These are phyloP conservation scores for Prosapia bicincta DNA, from an alignment of 2,888 invertebrate genomes.

Conservation along the genomic window DNA sequence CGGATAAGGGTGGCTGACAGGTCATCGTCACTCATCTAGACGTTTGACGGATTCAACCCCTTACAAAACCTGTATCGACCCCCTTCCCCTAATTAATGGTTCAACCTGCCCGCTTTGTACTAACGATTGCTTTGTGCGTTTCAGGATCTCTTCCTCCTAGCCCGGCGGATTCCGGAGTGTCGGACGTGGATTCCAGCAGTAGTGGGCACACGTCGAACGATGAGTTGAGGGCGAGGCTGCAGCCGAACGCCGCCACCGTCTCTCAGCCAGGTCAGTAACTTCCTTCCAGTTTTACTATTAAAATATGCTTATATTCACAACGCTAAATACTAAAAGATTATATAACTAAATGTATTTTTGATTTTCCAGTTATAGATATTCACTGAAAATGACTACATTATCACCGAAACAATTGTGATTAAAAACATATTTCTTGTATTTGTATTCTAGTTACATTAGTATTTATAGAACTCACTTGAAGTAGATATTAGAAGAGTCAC, in stretches of 20 bases:
- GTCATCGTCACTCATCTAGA: background rate
- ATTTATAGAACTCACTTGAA: too few relatives aligned
- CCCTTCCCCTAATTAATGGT: background rate
- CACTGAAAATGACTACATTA: too few relatives aligned
- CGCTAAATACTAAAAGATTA: too few relatives aligned
- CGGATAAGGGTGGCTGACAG: background rate
- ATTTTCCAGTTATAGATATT: too few relatives aligned
- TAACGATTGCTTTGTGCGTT: conserved; percentile 14
- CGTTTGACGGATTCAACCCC: background rate
- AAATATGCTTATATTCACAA: too few relatives aligned
- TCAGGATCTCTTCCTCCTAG: conserved; percentile 94
- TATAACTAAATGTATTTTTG: too few relatives aligned
- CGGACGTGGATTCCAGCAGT: conserved; percentile 93
- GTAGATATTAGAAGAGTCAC: too few relatives aligned
- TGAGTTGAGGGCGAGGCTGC: conserved; percentile 83
- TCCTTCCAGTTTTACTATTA: too few relatives aligned
- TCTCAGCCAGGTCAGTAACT: conserved; percentile 27
- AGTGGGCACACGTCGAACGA: conserved; percentile 60
- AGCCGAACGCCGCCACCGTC: conserved; percentile 50
- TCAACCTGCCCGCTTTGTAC: background rate
- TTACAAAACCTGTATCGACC: background rate
- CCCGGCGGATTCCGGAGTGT: conserved; percentile 96
- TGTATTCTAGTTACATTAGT: too few relatives aligned
- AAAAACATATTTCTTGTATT: too few relatives aligned
- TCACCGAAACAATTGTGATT: too few relatives aligned